Conservation (phyloP, 2,113 vertebrate species). For the Leucosticte australis region DNA sequence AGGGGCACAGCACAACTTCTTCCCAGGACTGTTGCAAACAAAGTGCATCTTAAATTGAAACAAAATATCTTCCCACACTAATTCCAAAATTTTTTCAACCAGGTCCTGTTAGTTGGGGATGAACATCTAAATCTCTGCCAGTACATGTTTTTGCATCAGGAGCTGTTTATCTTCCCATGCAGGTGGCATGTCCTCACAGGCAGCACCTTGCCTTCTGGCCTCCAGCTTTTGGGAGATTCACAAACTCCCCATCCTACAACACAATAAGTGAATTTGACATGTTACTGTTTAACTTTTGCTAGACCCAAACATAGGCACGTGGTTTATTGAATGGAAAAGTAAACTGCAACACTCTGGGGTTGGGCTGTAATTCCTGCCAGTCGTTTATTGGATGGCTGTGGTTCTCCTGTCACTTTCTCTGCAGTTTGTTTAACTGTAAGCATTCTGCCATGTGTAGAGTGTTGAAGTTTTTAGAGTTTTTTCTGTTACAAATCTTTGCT, state of each 20-base stretch:
- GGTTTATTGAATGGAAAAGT: neutral
- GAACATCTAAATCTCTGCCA: neutral
- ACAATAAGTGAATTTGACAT: neutral
- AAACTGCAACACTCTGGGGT: neutral
- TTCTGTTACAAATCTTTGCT: neutral
- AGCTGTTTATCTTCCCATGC: neutral
- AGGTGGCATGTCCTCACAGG: neutral
- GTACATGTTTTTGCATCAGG: neutral
- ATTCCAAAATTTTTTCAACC: neutral
- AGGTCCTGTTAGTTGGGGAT: neutral
- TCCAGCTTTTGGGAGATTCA: neutral
- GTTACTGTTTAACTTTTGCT: neutral
- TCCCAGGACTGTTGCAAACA: neutral
- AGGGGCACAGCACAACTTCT: neutral
- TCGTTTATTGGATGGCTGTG: neutral
- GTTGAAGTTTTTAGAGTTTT: neutral
- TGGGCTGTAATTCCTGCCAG: neutral
- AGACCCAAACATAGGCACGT: neutral
- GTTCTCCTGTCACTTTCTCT: neutral
- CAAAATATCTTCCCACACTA: neutral
- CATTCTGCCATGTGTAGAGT: neutral
- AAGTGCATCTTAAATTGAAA: neutral
- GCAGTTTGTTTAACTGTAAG: neutral
- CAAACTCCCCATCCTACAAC: neutral
- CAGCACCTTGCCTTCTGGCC: neutral